These are phyloP conservation scores for mouse (Mus musculus) DNA, from an alignment of 2,113 vertebrate genomes.

Conservation along the genomic window GRCm39 chr8:95466501-95467000, in stretches of 20 bases:
- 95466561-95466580: not conserved
- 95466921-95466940: not conserved
- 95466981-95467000: not conserved
- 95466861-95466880: not conserved
- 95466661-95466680: constrained; percentile 63
- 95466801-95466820: not conserved
- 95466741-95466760: not conserved
- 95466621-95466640: constrained; percentile 65
- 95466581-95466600: not conserved
- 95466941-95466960: not conserved
- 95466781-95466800: constrained; percentile 58
- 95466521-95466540: rapidly evolving
- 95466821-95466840: not conserved
- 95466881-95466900: not conserved
- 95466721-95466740: not conserved
- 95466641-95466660: not conserved
- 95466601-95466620: not conserved
- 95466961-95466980: no score
- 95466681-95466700: constrained; percentile 62
- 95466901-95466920: not conserved
- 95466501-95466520: not conserved
- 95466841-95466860: rapidly evolving
- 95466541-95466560: not conserved
- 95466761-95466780: constrained; percentile 53
- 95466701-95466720: constrained; percentile 76